Percentiles rank a stretch among this genome's conserved stretches.
Evolutionary conservation across 2,113 vertebrate species (phyloP).

Genomic region (Lanius ludovicianus): DNA sequence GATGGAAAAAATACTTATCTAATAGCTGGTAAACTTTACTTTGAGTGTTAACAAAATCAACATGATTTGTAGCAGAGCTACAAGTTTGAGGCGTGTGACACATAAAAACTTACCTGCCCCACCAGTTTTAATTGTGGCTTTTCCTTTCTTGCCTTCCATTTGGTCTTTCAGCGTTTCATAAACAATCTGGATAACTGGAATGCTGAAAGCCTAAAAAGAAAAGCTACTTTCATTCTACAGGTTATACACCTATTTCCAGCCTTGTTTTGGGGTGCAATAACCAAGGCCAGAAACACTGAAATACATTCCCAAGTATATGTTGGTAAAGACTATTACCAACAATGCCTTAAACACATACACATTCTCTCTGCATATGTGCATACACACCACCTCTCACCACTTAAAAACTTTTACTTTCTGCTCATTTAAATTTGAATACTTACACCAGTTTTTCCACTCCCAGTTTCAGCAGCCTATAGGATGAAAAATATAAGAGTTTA

Average conservation of each 20-base stretch:
- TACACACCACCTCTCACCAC: neutral
- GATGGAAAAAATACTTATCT: neutral
- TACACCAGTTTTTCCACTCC: slow-evolving; percentile 98
- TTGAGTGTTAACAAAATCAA: neutral
- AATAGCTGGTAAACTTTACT: neutral
- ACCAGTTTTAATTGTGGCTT: slow-evolving; percentile 88
- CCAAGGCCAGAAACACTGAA: neutral
- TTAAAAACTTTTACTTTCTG: neutral
- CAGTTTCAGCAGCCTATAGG: slow-evolving; percentile 92
- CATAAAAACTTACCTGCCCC: slow-evolving; percentile 77
- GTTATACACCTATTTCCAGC: neutral
- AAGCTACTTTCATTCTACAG: neutral
- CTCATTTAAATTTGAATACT: slow-evolving; percentile 64
- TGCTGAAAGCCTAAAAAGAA: slow-evolving; percentile 89
- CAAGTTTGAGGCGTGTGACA: neutral
- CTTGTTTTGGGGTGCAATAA: neutral
- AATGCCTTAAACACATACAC: neutral
- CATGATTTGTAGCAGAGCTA: neutral
- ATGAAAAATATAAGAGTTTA: neutral
- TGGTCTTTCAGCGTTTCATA: slow-evolving; percentile 97
- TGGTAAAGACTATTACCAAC: neutral
- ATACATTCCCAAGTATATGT: rapidly evolving
- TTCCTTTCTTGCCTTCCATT: slow-evolving; percentile 93
- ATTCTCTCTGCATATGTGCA: neutral
- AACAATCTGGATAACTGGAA: slow-evolving; percentile 97